Evolutionary conservation across 2,888 invertebrate species (phyloP).

Genomic region (Coremacera marginata): DNA sequence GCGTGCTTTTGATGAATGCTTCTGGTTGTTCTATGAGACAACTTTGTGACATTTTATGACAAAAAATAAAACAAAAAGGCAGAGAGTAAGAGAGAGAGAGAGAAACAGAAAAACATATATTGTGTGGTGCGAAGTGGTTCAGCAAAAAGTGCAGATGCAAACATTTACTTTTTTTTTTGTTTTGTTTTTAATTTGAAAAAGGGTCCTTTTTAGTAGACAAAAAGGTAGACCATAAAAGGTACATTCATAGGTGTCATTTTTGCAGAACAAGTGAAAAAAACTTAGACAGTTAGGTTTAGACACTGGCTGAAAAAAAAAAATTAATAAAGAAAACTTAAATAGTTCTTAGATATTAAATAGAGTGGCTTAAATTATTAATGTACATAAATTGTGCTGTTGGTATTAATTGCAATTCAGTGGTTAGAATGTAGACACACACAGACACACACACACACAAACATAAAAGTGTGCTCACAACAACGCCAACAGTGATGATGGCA

Average conservation of each 20-base stretch:
- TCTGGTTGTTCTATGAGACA: background rate
- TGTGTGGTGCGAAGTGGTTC: slow-evolving; percentile 27
- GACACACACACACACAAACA: background rate
- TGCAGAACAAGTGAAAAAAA: background rate
- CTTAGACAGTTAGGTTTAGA: slow-evolving; percentile 1
- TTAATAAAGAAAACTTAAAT: background rate
- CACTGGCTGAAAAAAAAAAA: no score
- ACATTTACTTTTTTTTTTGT: background rate
- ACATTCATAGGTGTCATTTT: background rate
- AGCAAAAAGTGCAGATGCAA: slow-evolving; percentile 21
- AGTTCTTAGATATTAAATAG: background rate
- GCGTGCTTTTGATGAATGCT: background rate
- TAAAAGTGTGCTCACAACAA: background rate
- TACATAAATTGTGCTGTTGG: slow-evolving; percentile 9
- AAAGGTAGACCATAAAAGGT: slow-evolving; percentile 3
- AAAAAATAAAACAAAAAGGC: background rate
- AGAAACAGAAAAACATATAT: background rate
- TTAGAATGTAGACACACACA: background rate
- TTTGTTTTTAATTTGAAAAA: background rate
- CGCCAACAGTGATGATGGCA: background rate
- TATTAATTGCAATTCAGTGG: background rate
- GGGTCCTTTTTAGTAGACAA: slow-evolving; percentile 7
- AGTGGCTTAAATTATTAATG: background rate
- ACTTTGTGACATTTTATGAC: background rate
- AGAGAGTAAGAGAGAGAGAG: background rate